Conservation (phyloP, 2,113 vertebrate species). For the Thinocorus orbignyianus region DNA sequence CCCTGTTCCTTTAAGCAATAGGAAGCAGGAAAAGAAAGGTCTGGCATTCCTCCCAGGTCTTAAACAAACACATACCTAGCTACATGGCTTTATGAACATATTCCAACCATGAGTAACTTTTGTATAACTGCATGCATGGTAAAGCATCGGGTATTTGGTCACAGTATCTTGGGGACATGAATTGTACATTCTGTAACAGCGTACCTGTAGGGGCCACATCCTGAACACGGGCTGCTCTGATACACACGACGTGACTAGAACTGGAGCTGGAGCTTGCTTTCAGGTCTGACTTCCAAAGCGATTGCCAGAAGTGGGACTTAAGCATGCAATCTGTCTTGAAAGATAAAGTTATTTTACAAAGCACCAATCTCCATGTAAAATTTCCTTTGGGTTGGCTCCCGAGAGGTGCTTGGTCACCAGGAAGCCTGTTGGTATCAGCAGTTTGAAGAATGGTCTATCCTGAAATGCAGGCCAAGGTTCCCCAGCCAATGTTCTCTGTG, state of each 20-base stretch:
- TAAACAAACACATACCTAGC: slow-evolving; percentile 6
- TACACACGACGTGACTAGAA: too few species aligned
- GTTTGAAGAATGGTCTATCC: background rate
- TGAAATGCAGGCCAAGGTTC: background rate
- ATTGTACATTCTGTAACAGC: background rate
- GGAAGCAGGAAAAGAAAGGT: background rate
- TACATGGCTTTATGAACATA: background rate
- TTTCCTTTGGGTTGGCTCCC: background rate
- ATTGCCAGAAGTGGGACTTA: background rate
- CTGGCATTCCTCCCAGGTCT: slow-evolving; percentile 2
- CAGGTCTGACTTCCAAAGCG: background rate
- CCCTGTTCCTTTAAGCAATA: background rate
- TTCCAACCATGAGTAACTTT: background rate
- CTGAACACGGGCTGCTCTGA: background rate
- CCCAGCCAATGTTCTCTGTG: background rate
- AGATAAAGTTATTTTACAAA: background rate
- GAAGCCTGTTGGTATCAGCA: background rate
- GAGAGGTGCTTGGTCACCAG: background rate
- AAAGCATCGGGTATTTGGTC: background rate
- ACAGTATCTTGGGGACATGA: background rate
- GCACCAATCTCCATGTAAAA: background rate
- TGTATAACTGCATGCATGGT: background rate
- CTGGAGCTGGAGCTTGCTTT: background rate
- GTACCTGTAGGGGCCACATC: background rate
- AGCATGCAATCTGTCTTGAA: background rate